phyloP scores from a whole-genome alignment of 2,888 invertebrate genomes.

The Penaeus monodon region DNA sequence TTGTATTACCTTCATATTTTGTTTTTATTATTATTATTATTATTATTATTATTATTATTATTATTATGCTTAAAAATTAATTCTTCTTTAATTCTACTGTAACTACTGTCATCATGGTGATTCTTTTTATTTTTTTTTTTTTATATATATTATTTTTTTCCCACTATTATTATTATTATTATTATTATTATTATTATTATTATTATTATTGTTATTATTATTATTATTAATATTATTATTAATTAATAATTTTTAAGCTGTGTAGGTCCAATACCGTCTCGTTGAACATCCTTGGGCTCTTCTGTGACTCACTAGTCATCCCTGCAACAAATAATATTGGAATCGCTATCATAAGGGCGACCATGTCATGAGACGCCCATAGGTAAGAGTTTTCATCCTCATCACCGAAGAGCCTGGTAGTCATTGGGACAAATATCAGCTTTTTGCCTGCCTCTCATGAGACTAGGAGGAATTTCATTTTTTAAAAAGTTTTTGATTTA shows the following conservation, averaged over 20 bases:
- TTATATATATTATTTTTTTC: no score
- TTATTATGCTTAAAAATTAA: no score
- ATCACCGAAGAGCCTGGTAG: slow-evolving; percentile 48
- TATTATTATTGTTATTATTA: slow-evolving; percentile 2
- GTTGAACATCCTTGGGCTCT: slow-evolving; percentile 30
- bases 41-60: no score
- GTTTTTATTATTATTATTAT: no score
- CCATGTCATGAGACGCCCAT: slow-evolving; percentile 4
- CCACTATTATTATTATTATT: not conserved
- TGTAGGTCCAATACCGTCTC: slow-evolving; percentile 33
- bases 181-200: slow-evolving; percentile 10
- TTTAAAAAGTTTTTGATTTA: not conserved
- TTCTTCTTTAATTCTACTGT: no score
- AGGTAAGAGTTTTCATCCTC: slow-evolving; percentile 21
- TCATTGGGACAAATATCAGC: slow-evolving; percentile 38
- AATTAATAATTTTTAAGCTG: slow-evolving; percentile 34
- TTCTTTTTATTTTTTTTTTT: no score
- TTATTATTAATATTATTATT: no score
- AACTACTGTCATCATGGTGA: no score
- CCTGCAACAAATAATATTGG: slow-evolving; percentile 23
- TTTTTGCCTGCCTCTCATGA: slow-evolving; percentile 49
- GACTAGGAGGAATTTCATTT: not conserved
- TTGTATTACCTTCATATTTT: no score
- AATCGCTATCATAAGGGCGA: slow-evolving; percentile 11
- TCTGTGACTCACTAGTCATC: slow-evolving; percentile 51